These are phyloP conservation scores for Ptilodon capucinus DNA, from an alignment of 2,888 invertebrate species.

Conservation along the genomic window DNA sequence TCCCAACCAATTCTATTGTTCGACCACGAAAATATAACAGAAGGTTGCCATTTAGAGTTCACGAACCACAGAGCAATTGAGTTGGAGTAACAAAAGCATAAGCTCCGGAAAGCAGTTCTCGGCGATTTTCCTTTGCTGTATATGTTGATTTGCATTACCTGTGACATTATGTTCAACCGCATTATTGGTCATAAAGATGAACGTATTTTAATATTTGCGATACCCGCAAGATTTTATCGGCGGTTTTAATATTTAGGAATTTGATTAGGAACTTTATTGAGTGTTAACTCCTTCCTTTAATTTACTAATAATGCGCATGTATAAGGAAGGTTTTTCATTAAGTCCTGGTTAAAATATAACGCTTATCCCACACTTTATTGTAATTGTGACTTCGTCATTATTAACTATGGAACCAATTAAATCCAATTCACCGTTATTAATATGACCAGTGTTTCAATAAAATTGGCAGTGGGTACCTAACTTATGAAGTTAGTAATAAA, in stretches of 20 bases:
- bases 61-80: constrained; percentile 29
- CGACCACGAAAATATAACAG: constrained; percentile 32
- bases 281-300: too few relatives aligned
- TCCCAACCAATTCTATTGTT: constrained; percentile 53
- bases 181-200: constrained; percentile 17
- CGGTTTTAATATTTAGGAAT: too few relatives aligned
- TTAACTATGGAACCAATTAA: neutral
- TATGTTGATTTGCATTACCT: constrained; percentile 19
- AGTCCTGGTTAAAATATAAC: too few relatives aligned
- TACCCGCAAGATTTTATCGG: too few relatives aligned
- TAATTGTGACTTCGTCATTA: neutral
- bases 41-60: constrained; percentile 29
- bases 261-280: too few relatives aligned
- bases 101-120: constrained; percentile 25
- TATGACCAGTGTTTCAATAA: constrained; percentile 31
- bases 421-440: constrained; percentile 1
- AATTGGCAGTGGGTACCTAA: constrained; percentile 35
- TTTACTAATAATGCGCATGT: too few relatives aligned
- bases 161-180: constrained; percentile 20
- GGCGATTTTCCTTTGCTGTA: constrained; percentile 18
- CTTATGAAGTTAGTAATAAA: constrained; percentile 36
- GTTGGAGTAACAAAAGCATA: constrained; percentile 25
- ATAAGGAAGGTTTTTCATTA: too few relatives aligned
- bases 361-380: neutral
- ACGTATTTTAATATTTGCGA: too few relatives aligned